Base-by-base conservation (phyloP, 2,113 vertebrate genomes). In the Neogobius melanostomus region DNA sequence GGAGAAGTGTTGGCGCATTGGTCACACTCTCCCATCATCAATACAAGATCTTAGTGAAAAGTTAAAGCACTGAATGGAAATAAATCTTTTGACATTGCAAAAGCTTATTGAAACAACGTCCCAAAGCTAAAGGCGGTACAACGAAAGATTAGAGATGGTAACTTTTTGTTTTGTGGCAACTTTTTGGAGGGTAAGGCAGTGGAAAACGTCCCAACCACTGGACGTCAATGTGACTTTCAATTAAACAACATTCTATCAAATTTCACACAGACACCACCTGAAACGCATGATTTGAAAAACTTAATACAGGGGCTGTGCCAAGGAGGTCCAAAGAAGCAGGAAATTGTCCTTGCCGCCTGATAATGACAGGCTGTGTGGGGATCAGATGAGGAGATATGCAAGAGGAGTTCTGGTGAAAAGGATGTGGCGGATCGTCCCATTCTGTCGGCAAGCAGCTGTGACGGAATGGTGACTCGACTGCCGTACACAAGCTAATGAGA, bases 371-470 rank as follows among this genome's bases (percentile, higher is more conserved):
- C 87, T 87, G 90, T 87, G 82, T 72, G 72, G 77, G 74, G 81
- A 91, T 88, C 78, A 87, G 88, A 91, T 85, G 80, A 89, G 88
- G 83, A 54, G 80, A 90, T 82, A 87, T 87, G 82, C 83, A 91
- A 86, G 82, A 87, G 70, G 81, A 77, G 78, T 75, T 83, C 72
- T 76, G 76, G 81, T 85, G 74, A 86, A 85, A 85, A 85, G 77
- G 74, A 76, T 71, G 73, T 68, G 52, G 64, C 76, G 46, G 59
- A 80, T 87, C 85, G 85, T 82, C 76, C 79, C 76, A 85, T 82
- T 86, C 67, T 82, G 82, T 75, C 74, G 74, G 79, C 75, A 49
- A 59, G 72, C 76, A 71, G 76, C 84, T 85, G 79, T 89, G 84
- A 90, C 86, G 81, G 85, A 89, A 83, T 81, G 75, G 83, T 83